Evolutionary conservation across 2,113 vertebrate genomes (phyloP), one percentile per base, ranked within the genome.

Genomic region (Baryphthengus martii): DNA sequence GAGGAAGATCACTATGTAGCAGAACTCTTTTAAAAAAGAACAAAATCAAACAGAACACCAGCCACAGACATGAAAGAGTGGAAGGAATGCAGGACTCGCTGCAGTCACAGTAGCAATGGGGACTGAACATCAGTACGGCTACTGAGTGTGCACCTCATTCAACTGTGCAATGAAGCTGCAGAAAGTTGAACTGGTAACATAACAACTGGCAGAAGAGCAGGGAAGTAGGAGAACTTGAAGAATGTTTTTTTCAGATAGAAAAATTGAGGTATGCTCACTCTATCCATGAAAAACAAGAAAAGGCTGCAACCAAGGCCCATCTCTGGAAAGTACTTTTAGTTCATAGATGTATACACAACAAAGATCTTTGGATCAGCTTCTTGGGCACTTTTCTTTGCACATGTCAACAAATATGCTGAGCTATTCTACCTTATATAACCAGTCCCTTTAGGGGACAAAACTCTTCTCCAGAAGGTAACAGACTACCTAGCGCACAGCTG

Each of bases 11-110:
- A 29, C 23, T 39, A 28, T 10, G 4, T 50, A 78, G 56, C 37
- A 56, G 10, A 65, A 14, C 6, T 44, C 37, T 50, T 39, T 62
- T 23, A n/a, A 82, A 56, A 55, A 52, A 37, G n/a, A n/a, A n/a
- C n/a, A n/a, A n/a, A n/a, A n/a, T n/a, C 11, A 61, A 47, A 24
- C 29, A 49, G 13, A 45, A 82, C 55, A 40, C 3, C 39, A 17
- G 21, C n/a, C 29, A 56, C n/a, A 56, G 35, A 15, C 16, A n/a
- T 0, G 0, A 19, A 23, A 65, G 18, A 52, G 44, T 5, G 5
- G 66, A 58, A 66, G 39, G 16, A 45, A 78, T 1, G 4, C 9
- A 59, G 59, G 37, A 45, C 50, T 45, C 52, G 40, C 31, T 49
- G 31, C 42, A 66, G 26, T 29, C 39, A 68, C 39, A 61, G 19